A percentile compares a stretch with the other conserved stretches of the same genome.
These are phyloP conservation scores for Philereme vetulata DNA, from an alignment of 2,888 invertebrate genomes.

Conservation along the genomic window DNA sequence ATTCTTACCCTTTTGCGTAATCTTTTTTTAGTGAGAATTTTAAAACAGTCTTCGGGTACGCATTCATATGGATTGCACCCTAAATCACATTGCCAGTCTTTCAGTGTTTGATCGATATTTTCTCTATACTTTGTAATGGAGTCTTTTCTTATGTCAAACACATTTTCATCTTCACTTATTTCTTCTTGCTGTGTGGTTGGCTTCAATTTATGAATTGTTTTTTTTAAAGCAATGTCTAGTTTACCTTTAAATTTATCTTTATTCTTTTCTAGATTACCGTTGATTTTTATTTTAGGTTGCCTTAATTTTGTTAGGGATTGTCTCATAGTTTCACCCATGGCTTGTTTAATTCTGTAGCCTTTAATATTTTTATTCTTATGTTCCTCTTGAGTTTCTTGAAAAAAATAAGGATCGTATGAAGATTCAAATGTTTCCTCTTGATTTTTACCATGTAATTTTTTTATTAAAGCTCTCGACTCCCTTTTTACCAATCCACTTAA, in stretches of 20 bases:
- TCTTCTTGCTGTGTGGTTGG: neutral
- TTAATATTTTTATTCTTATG: conserved; percentile 18
- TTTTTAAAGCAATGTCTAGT: conserved; percentile 16
- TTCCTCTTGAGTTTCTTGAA: conserved; percentile 8
- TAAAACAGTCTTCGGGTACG: conserved; percentile 48
- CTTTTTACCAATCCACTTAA: conserved; percentile 33
- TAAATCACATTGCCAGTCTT: conserved; percentile 48
- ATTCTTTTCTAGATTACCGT: conserved; percentile 9
- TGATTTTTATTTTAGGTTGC: conserved; percentile 10
- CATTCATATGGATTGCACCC: conserved; percentile 47
- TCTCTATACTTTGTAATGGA: conserved; percentile 50
- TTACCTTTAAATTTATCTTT: conserved; percentile 10
- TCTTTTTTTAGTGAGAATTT: conserved; percentile 36
- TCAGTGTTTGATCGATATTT: conserved; percentile 38
- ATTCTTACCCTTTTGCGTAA: conserved; percentile 13
- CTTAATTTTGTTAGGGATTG: conserved; percentile 46
- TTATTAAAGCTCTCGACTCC: conserved; percentile 22
- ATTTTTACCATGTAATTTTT: conserved; percentile 33
- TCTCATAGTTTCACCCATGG: conserved; percentile 32
- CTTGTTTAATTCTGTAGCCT: conserved; percentile 2
- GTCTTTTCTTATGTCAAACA: conserved; percentile 42
- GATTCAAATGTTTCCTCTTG: conserved; percentile 22
- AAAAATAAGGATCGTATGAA: neutral
- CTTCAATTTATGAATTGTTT: neutral
- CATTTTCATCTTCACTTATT: conserved; percentile 6